phyloP scores from a whole-genome alignment of 2,113 vertebrate species.

The Lonchura striata region DNA sequence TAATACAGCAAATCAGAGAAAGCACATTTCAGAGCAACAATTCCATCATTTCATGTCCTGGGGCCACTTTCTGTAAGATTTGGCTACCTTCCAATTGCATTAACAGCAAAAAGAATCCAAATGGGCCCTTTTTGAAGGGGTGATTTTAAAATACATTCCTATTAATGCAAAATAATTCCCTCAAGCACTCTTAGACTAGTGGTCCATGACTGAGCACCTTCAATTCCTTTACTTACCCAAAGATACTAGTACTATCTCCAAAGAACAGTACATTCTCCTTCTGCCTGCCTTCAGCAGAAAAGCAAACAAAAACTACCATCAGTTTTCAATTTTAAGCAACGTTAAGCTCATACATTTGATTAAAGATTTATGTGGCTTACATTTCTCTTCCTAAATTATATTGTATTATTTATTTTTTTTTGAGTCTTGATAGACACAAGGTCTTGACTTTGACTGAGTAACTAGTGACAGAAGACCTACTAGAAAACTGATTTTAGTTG shows the following conservation, averaged over 20 bases:
- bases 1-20: not conserved
- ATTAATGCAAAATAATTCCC: slow-evolving; percentile 20
- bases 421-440: not conserved
- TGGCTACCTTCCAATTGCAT: not conserved
- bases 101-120: slow-evolving; percentile 16
- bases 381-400: not conserved
- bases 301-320: not conserved
- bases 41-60: not conserved
- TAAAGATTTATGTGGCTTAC: not conserved
- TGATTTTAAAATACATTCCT: slow-evolving; percentile 43
- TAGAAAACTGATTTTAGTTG: not conserved
- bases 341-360: not conserved
- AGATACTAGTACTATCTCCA: not conserved
- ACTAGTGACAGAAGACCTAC: not conserved
- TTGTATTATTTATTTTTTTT: not conserved
- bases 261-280: not conserved
- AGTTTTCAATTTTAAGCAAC: not conserved
- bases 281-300: not conserved
- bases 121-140: not conserved
- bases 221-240: not conserved
- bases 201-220: not conserved
- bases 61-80: not conserved
- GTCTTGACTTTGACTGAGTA: not conserved
- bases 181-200: not conserved
- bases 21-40: not conserved